These are phyloP conservation scores for Lineus longissimus DNA, from an alignment of 1,140 invertebrate species.

Conservation along the genomic window DNA sequence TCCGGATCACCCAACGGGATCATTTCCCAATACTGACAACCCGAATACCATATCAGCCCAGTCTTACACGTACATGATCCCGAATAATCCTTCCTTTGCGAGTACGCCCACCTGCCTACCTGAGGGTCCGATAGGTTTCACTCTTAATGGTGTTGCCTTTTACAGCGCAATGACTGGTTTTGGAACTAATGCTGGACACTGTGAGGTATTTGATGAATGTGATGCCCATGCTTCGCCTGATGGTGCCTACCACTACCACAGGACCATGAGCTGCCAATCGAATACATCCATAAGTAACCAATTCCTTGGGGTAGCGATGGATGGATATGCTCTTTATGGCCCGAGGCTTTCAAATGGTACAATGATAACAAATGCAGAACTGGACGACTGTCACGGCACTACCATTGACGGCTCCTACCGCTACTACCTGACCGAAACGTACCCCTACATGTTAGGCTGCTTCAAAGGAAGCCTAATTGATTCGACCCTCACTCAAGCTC, in stretches of 20 bases:
- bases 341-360: no score
- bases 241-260: conserved; percentile 5
- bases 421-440: neutral
- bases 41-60: no score
- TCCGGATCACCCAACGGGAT: no score
- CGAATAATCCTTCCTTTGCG: no score
- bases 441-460: conserved; percentile 1
- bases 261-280: neutral
- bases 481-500: no score
- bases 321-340: conserved; percentile 4
- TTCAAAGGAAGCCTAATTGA: neutral
- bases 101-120: neutral
- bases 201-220: conserved; percentile 7
- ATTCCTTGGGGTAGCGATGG: conserved; percentile 1
- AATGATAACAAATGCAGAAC: neutral
- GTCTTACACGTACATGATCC: no score
- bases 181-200: neutral
- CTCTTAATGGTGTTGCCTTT: conserved; percentile 2
- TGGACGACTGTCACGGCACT: neutral
- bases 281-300: neutral
- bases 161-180: neutral
- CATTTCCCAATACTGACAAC: no score
- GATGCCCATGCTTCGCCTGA: neutral
- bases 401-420: neutral
- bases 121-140: neutral